These are phyloP conservation scores for Boleophthalmus pectinirostris DNA, from an alignment of 2,113 vertebrate genomes.

Conservation along the genomic window DNA sequence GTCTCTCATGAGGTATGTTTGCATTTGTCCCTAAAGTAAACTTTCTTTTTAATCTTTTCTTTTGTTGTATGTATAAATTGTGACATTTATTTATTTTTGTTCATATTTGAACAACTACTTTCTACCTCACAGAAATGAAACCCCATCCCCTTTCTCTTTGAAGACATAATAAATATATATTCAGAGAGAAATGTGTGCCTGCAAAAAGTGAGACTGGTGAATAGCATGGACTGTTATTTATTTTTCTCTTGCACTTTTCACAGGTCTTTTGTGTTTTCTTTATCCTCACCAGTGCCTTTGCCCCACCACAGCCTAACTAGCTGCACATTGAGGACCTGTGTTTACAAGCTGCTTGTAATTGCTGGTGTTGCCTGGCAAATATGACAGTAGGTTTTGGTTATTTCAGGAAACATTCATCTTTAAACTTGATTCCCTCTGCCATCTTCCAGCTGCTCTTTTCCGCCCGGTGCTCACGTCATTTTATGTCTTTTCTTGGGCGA, in stretches of 20 bases:
- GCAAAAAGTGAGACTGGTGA: background rate
- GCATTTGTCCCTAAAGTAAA: background rate
- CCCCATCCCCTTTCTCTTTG: too few relatives aligned
- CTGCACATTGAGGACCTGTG: slow-evolving; percentile 3
- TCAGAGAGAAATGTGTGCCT: background rate
- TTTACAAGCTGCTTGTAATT: background rate
- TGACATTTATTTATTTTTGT: background rate
- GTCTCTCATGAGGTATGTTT: background rate
- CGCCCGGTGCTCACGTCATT: slow-evolving; percentile 18
- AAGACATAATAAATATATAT: background rate
- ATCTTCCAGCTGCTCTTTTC: background rate
- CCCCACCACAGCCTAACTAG: background rate
- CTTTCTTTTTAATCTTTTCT: background rate
- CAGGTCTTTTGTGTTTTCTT: slow-evolving; percentile 1
- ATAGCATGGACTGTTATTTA: background rate
- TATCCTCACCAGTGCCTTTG: background rate
- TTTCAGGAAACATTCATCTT: slow-evolving; percentile 16
- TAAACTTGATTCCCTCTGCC: slow-evolving; percentile 14
- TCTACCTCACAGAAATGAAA: too few relatives aligned
- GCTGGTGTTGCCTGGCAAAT: slow-evolving; percentile 6
- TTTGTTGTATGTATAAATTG: background rate
- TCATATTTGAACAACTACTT: too few relatives aligned
- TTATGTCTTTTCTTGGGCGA: slow-evolving; percentile 15
- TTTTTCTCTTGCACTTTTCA: background rate
- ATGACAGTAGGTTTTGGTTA: slow-evolving; percentile 12